Evolutionary conservation across 2,113 vertebrate species (phyloP).

Genomic region (Ibidorhyncha struthersii): DNA sequence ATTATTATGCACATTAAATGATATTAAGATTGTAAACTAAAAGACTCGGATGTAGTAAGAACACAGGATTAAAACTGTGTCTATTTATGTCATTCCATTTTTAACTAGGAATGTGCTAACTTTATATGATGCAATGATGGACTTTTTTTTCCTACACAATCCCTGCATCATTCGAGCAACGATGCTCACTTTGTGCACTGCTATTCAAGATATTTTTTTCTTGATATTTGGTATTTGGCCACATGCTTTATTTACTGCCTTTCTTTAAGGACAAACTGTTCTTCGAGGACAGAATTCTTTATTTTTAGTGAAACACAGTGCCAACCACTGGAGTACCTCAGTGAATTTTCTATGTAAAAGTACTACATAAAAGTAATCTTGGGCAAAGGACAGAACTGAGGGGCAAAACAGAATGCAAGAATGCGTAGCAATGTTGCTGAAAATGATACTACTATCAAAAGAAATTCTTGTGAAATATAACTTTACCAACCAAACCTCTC

Average conservation of each 20-base stretch:
- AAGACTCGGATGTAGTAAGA: not conserved
- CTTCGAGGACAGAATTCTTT: not conserved
- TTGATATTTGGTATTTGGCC: not conserved
- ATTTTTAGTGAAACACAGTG: not conserved
- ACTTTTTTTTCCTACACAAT: not conserved
- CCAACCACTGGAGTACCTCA: not conserved
- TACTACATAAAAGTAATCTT: not conserved
- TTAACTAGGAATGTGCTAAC: not conserved
- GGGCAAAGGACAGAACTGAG: not conserved
- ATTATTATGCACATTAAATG: not conserved
- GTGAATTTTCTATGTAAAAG: not conserved
- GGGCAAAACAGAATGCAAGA: not conserved
- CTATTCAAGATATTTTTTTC: not conserved
- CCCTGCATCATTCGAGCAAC: not conserved
- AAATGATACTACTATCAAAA: not conserved
- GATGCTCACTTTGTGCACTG: not conserved
- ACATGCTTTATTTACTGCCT: not conserved
- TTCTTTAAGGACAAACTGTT: not conserved
- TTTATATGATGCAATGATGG: not conserved
- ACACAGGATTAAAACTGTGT: not conserved
- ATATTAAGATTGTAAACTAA: conserved; percentile 13
- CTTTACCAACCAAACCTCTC: not conserved
- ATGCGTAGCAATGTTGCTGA: not conserved
- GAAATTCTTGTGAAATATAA: not conserved
- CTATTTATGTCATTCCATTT: not conserved